A percentile compares a stretch with the other conserved stretches of the same genome.
Conservation (phyloP, 2,113 vertebrate species). For the Oncorhynchus keta region DNA sequence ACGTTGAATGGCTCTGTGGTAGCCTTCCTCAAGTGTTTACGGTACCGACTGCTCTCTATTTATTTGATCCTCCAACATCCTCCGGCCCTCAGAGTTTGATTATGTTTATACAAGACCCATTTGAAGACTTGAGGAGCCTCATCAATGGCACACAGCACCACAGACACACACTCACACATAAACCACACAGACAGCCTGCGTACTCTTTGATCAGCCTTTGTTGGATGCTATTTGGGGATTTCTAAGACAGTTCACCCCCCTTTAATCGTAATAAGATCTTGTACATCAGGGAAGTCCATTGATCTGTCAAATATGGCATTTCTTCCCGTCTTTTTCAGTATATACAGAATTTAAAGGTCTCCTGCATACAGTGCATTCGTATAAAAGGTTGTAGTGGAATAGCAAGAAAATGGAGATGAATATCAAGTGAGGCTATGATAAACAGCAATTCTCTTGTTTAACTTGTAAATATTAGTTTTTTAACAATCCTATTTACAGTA, state of each 20-base stretch:
- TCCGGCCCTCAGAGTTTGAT: constrained; percentile 22
- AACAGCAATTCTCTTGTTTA: too few relatives aligned
- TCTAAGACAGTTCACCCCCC: neutral
- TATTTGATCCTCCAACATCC: constrained; percentile 30
- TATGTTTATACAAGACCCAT: constrained; percentile 22
- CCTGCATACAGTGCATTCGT: too few relatives aligned
- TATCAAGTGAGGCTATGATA: too few relatives aligned
- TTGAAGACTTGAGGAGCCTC: neutral
- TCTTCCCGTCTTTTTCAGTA: neutral
- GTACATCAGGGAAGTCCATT: neutral
- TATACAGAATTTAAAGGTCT: neutral
- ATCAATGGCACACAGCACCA: neutral
- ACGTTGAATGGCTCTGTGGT: constrained; percentile 12
- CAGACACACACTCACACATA: neutral
- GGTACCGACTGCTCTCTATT: neutral
- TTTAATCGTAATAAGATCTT: neutral
- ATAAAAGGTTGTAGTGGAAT: too few relatives aligned
- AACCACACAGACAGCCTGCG: neutral
- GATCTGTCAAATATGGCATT: constrained; percentile 1
- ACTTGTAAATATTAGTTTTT: too few relatives aligned
- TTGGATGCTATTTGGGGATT: constrained; percentile 6
- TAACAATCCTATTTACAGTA: too few relatives aligned
- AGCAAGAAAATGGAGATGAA: too few relatives aligned
- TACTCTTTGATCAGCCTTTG: constrained; percentile 19
- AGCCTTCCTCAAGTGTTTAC: constrained; percentile 40